Evolutionary conservation across 1,140 invertebrate species (phyloP), one percentile per base, ranked within the genome.

Genomic region (Chironomus striatipennis): DNA sequence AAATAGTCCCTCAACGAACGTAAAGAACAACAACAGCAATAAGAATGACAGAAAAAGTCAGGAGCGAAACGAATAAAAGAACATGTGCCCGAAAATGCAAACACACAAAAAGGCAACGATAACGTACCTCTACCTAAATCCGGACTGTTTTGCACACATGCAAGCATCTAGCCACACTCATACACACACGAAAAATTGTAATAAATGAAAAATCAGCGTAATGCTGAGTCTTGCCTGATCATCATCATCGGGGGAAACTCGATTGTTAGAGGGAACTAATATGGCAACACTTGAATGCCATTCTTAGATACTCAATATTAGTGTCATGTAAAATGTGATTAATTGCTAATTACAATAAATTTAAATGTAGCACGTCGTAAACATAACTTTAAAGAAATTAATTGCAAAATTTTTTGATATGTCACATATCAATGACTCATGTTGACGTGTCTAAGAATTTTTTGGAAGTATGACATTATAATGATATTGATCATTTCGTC

Each of bases 231-330:
- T 70, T 70, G 65, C 18, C 17, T 70, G 65, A 70, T 79, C 75
- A 73, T 86, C 83, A 74, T 86, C 83, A 75, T 87, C 85, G 47
- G n/a, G n/a, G 47, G 47, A 57, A 57, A 57, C 47, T 57, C 47
- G 47, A 12, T 15, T 57, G 47, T 15, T n/a, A 57, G 12, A 1
- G 12, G 12, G n/a, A 15, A 57, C 4, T 5, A 15, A 5, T 57
- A 57, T 57, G 47, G 47, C 47, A 57, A 57, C n/a, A 57, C 47
- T 57, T 12, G 4, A 57, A 15, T 57, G n/a, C 12, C 12, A 57
- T 57, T 57, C 47, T 57, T 57, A 15, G 47, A 57, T 57, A 15
- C n/a, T 57, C n/a, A n/a, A 57, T 57, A 57, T n/a, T 57, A 57
- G 47, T 47, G 15, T 47, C 43, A 47, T 47, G 43, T 47, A 47